A percentile compares a stretch with the other conserved stretches of the same genome.
Evolutionary conservation across 1,140 invertebrate species (phyloP).

Genomic region (Meloidogyne floridensis): DNA sequence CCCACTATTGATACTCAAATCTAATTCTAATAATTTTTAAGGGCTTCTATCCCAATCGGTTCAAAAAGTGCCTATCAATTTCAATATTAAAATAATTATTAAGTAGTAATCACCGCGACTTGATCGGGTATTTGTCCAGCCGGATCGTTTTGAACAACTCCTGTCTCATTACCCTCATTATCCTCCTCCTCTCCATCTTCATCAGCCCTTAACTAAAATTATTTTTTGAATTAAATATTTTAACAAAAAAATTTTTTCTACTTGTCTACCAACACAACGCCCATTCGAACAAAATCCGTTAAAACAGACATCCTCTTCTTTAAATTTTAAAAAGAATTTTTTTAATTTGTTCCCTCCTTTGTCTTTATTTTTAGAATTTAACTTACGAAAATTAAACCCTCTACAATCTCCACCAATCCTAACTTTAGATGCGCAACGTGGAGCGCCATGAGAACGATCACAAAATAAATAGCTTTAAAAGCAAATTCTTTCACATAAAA

Average conservation of each 20-base stretch:
- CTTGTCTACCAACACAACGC: conserved; percentile 39
- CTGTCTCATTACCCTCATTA: background rate
- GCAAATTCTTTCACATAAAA: too few relatives aligned
- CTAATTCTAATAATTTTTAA: too few relatives aligned
- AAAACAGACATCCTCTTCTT: conserved; percentile 43
- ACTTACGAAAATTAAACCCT: conserved; percentile 38
- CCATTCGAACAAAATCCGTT: conserved; percentile 51
- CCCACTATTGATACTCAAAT: too few relatives aligned
- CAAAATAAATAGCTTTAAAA: conserved; percentile 56
- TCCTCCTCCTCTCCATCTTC: background rate
- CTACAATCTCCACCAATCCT: conserved; percentile 49
- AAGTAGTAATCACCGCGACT: background rate
- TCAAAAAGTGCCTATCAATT: too few relatives aligned
- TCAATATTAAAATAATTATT: background rate
- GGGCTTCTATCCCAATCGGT: too few relatives aligned
- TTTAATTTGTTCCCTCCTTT: background rate
- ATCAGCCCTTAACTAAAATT: background rate
- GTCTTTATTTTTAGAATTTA: conserved; percentile 6
- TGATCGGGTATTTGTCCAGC: background rate
- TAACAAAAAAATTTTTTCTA: background rate
- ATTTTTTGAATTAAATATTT: background rate
- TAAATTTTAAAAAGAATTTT: background rate
- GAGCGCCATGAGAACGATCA: conserved; percentile 50
- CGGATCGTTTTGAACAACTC: background rate
- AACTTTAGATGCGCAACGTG: conserved; percentile 59